Evolutionary conservation across 2,113 vertebrate species (phyloP).

Genomic region (Atrichornis clamosus): DNA sequence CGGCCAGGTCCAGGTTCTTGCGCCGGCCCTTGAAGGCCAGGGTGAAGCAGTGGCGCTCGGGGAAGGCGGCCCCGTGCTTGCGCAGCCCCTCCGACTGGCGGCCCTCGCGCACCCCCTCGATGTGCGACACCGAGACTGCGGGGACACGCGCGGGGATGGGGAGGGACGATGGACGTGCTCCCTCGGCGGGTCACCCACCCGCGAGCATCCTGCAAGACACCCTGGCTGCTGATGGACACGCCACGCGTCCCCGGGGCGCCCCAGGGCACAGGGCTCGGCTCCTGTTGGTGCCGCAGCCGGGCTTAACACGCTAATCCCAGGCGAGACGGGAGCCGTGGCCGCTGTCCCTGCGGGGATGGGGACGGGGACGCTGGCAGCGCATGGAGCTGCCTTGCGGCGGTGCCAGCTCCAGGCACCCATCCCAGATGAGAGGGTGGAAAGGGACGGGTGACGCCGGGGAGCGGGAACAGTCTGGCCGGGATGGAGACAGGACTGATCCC

Average conservation of each 20-base stretch:
- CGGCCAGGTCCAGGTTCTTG: conserved; percentile 89
- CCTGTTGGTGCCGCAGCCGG: not conserved
- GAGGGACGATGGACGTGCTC: not conserved
- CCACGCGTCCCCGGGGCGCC: not conserved
- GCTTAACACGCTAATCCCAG: not conserved
- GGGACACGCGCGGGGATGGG: not conserved
- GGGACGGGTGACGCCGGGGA: not conserved
- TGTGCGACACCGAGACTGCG: conserved; percentile 85
- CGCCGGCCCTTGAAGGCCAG: conserved; percentile 84
- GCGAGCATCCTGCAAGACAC: not conserved
- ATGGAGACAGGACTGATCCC: not conserved
- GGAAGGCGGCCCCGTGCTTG: conserved; percentile 72
- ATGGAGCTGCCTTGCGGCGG: not conserved
- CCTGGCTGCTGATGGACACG: not conserved
- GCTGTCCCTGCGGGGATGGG: not conserved
- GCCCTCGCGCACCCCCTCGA: conserved; percentile 87
- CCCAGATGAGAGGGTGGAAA: not conserved
- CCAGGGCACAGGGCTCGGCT: fast-evolving
- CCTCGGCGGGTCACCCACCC: not conserved
- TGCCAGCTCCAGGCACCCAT: not conserved
- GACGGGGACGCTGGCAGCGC: not conserved
- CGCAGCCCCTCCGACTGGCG: conserved; percentile 88
- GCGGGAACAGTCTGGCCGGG: not conserved
- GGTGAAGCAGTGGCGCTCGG: conserved; percentile 84
- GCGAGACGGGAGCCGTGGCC: not conserved